A percentile compares a stretch with the other conserved stretches of the same genome.
Conservation (phyloP, 1,140 invertebrate genomes). For the Helicoverpa armigera region DNA sequence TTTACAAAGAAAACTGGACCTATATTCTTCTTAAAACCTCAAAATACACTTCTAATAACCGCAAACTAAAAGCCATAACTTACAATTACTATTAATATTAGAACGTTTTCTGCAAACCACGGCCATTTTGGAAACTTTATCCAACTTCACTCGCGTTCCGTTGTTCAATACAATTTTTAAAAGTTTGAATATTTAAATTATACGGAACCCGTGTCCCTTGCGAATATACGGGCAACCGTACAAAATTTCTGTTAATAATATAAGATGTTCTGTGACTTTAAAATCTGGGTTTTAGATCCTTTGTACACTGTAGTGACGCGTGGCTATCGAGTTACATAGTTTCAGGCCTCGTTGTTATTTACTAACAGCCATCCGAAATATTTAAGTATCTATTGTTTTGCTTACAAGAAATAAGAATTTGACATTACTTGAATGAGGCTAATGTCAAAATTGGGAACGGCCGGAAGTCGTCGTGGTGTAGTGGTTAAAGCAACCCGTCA, state of each 20-base stretch:
- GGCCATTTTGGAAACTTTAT: background rate
- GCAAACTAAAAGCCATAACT: background rate
- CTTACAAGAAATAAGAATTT: no score
- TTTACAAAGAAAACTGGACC: no score
- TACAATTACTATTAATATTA: constrained; percentile 7
- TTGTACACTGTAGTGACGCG: background rate
- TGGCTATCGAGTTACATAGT: background rate
- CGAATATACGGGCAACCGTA: background rate
- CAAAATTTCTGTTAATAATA: constrained; percentile 24
- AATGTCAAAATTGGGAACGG: no score
- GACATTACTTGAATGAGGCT: no score
- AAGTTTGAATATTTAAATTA: constrained; percentile 35
- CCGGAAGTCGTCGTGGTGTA: no score
- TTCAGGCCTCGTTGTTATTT: no score
- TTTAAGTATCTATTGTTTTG: no score
- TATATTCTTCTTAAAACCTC: no score
- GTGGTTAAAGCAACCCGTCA: no score
- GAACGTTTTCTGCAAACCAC: background rate
- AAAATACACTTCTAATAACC: background rate
- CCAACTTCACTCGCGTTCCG: background rate
- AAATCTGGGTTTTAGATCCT: constrained; percentile 14
- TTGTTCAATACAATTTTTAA: constrained; percentile 30
- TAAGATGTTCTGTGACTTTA: constrained; percentile 7
- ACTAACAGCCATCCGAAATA: no score
- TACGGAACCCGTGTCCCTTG: constrained; percentile 15